Conservation (phyloP, 2,888 invertebrate species). For the Spicauda simplicius region DNA sequence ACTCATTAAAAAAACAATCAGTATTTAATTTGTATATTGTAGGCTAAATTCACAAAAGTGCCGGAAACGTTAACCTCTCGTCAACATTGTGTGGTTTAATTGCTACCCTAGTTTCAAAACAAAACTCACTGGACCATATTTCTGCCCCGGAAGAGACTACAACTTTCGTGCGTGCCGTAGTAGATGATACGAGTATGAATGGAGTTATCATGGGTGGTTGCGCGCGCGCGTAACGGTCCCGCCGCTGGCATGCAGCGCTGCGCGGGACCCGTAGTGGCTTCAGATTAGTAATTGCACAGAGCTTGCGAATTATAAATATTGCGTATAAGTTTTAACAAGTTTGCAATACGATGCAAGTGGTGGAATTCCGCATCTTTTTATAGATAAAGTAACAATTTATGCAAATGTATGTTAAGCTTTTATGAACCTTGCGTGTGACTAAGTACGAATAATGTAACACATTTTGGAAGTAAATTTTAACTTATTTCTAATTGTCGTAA, state of each 20-base stretch:
- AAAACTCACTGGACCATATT: constrained; percentile 11
- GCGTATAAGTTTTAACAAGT: too few relatives aligned
- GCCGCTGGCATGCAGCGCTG: constrained; percentile 44
- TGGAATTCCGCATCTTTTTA: too few relatives aligned
- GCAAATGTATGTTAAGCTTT: too few relatives aligned
- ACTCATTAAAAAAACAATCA: too few relatives aligned
- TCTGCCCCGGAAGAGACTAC: constrained; percentile 22
- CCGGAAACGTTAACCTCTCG: background rate
- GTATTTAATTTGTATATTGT: too few relatives aligned
- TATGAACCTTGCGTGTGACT: too few relatives aligned
- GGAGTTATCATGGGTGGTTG: constrained; percentile 49
- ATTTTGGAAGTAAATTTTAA: too few relatives aligned
- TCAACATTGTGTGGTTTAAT: background rate
- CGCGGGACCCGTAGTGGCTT: constrained; percentile 42
- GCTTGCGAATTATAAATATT: constrained; percentile 15
- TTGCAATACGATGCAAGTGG: too few relatives aligned
- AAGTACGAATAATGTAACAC: too few relatives aligned
- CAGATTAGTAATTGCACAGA: constrained; percentile 47
- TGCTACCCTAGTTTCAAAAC: background rate
- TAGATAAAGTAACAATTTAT: too few relatives aligned
- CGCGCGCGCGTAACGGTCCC: constrained; percentile 50
- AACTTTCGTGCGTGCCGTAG: constrained; percentile 14
- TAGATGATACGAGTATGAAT: constrained; percentile 49
- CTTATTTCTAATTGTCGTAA: too few relatives aligned
- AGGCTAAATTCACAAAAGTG: too few relatives aligned